Evolutionary conservation across 2,113 vertebrate species (phyloP), one percentile per base, ranked within the genome.

Genomic region (Lucifuga dentata): DNA sequence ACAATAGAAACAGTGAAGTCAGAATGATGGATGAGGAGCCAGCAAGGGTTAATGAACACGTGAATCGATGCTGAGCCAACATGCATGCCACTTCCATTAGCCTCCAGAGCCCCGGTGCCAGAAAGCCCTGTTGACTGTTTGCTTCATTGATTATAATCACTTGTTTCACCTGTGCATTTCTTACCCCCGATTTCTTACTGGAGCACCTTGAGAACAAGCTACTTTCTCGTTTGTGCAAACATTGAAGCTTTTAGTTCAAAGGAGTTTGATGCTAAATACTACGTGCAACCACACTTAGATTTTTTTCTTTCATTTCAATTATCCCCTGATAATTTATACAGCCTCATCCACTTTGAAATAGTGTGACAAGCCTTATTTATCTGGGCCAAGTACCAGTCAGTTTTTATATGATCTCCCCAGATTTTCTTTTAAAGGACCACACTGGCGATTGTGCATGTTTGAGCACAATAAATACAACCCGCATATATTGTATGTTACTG

Each of bases 31-130:
- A 88, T 87, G 84, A 77, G 81, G 76, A 78, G 81, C 74, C 78
- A 56, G 81, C 67, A 35, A 74, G 77, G 84, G 86, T 88, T 88
- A 88, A 90, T 86, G 75, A 89, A 88, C 80, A 83, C 24, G 4
- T 51, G 53, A 72, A 76, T 83, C 58, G 32, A 89, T 85, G 77
- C 63, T 55, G 67, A 69, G 65, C 68, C 58, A 62, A 59, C 67
- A 40, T 39, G 38, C 64, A 56, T 38, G 15, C 51, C 63, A 63
- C 74, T 60, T 75, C 76, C 49, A 86, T 83, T 78, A 73, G 59
- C 76, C 73, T 45, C 45, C 3, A 8, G 44, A 17, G 43, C 20
- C 3, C 50, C 56, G 32, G 20, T 53, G 73, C 80, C 76, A 76
- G 51, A 83, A 80, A 81, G 75, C 68, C 51, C 44, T 40, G 53